Conservation (phyloP, 2,797 vertebrate species). For the Onychomys torridus region DNA sequence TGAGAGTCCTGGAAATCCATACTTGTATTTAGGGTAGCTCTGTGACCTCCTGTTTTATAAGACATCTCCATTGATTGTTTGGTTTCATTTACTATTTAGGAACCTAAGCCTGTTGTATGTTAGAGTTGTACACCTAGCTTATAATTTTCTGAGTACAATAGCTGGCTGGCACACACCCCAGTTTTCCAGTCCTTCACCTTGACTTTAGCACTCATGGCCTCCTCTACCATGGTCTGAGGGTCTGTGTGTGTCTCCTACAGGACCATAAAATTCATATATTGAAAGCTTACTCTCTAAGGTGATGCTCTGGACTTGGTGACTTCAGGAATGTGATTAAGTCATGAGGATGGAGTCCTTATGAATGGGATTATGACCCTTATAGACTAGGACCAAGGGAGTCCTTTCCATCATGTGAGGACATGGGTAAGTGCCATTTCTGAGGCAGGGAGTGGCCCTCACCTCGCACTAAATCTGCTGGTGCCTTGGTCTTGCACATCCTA, state of each 20-base stretch:
- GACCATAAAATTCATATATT: background rate
- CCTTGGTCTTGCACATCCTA: background rate
- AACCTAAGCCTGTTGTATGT: background rate
- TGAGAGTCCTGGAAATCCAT: background rate
- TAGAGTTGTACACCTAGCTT: background rate
- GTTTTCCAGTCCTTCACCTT: background rate
- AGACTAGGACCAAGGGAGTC: background rate
- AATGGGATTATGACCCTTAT: background rate
- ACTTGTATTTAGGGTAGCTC: background rate
- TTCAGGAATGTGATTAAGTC: background rate
- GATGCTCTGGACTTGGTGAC: too few species aligned
- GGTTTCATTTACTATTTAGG: slow-evolving; percentile 16
- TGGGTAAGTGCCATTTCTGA: background rate
- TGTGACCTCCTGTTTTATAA: slow-evolving; percentile 31
- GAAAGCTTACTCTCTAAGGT: background rate
- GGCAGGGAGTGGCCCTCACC: background rate
- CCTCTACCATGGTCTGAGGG: background rate
- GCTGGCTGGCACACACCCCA: too few species aligned
- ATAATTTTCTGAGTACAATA: background rate
- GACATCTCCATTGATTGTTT: background rate
- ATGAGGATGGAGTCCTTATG: background rate
- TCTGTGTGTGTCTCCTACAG: background rate
- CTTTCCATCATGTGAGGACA: background rate
- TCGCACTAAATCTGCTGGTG: background rate
- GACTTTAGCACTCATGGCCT: background rate